Conservation (phyloP, 1,140 invertebrate genomes). For the Dendroctonus ponderosae region DNA sequence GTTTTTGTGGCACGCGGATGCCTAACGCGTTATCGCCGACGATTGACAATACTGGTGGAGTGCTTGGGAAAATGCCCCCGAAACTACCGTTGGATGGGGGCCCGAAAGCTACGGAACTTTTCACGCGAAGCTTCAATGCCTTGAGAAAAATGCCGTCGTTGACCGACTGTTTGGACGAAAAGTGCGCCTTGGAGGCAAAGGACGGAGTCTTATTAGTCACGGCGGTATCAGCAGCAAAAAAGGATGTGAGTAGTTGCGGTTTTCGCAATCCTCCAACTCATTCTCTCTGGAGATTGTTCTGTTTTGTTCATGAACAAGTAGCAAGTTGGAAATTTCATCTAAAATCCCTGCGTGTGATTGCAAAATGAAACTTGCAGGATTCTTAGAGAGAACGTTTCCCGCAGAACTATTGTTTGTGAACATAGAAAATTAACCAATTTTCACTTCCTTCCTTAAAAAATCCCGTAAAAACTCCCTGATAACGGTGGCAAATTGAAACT, state of each 20-base stretch:
- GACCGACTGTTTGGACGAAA: slow-evolving; percentile 43
- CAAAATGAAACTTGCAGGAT: too few relatives aligned
- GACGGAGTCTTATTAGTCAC: slow-evolving; percentile 41
- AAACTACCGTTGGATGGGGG: background rate
- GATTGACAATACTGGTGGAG: slow-evolving; percentile 12
- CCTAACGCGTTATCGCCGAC: background rate
- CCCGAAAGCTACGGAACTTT: slow-evolving; percentile 2
- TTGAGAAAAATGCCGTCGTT: slow-evolving; percentile 36
- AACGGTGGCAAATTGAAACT: too few relatives aligned
- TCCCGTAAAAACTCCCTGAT: too few relatives aligned
- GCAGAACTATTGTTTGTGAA: too few relatives aligned
- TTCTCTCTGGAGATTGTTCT: too few relatives aligned
- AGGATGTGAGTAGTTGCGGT: slow-evolving; percentile 37
- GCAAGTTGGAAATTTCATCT: too few relatives aligned
- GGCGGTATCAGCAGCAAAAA: slow-evolving; percentile 38
- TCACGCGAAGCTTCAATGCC: slow-evolving; percentile 6
- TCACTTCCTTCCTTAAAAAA: too few relatives aligned
- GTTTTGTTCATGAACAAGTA: too few relatives aligned
- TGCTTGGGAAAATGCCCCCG: slow-evolving; percentile 17
- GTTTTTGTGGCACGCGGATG: slow-evolving; percentile 31
- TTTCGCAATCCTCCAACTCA: too few relatives aligned
- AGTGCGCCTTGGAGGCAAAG: slow-evolving; percentile 6
- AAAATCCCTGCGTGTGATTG: too few relatives aligned
- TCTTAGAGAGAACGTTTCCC: too few relatives aligned
- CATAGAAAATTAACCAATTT: too few relatives aligned